Percentiles rank a stretch among this genome's conserved stretches.
These are phyloP conservation scores for Psammodynastes pulverulentus DNA, from an alignment of 2,113 vertebrate genomes.

Conservation along the genomic window DNA sequence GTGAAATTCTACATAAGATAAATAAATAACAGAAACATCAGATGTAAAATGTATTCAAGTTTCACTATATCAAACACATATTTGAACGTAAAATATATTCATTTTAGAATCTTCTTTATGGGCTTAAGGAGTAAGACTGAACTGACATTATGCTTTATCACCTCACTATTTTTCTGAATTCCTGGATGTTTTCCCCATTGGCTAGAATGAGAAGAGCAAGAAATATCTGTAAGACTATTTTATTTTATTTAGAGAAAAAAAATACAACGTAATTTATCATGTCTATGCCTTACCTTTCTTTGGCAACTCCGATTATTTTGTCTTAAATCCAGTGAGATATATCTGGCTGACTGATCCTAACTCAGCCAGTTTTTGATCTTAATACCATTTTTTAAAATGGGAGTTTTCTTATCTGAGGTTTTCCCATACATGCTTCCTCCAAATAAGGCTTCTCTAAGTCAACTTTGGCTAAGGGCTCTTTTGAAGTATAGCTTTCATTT, in stretches of 20 bases:
- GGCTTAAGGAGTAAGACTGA: background rate
- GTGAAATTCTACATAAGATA: background rate
- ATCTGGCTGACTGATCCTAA: background rate
- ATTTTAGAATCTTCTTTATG: background rate
- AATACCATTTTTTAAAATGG: background rate
- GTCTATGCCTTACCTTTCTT: background rate
- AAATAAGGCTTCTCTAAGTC: background rate
- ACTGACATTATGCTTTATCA: background rate
- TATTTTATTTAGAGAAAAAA: background rate
- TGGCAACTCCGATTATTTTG: background rate
- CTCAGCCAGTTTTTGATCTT: background rate
- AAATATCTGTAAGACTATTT: background rate
- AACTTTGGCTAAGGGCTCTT: background rate
- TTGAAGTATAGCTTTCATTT: background rate
- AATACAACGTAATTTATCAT: background rate
- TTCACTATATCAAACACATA: background rate
- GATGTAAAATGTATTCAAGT: background rate
- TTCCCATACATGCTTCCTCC: background rate
- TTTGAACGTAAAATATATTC: background rate
- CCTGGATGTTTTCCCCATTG: background rate
- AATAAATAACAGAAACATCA: background rate
- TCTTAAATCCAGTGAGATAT: background rate
- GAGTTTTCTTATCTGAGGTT: background rate
- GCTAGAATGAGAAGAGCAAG: background rate
- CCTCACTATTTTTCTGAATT: background rate